phyloP scores from a whole-genome alignment of 2,113 vertebrate genomes.

The Bostrychus sinensis region DNA sequence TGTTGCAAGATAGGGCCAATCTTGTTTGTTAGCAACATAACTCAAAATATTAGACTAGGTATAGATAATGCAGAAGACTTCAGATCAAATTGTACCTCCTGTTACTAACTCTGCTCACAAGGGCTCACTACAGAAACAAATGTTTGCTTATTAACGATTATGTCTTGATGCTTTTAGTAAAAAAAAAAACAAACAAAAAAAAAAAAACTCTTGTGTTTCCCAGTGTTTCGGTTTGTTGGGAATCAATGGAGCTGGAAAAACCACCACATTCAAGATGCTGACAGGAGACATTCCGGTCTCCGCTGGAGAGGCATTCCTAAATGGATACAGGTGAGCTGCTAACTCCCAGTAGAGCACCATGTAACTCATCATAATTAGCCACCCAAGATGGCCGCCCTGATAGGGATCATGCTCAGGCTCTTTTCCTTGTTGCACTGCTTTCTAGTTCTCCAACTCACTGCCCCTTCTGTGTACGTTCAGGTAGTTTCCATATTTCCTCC shows the following conservation, averaged over 20 bases:
- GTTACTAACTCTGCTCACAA: too few species aligned
- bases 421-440: slow-evolving; percentile 21
- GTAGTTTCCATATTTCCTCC: slow-evolving; percentile 33
- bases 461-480: slow-evolving; percentile 23
- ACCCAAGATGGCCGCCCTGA: slow-evolving; percentile 66
- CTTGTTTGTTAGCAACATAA: not conserved
- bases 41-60: not conserved
- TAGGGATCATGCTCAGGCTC: slow-evolving; percentile 39
- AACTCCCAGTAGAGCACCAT: slow-evolving; percentile 46
- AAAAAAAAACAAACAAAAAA: too few species aligned
- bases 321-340: slow-evolving; percentile 89
- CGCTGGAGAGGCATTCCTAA: slow-evolving; percentile 92
- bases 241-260: slow-evolving; percentile 97
- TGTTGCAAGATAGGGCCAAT: not conserved
- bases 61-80: too few species aligned
- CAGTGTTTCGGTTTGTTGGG: slow-evolving; percentile 98
- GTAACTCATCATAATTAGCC: slow-evolving; percentile 75
- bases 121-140: too few species aligned
- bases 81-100: too few species aligned
- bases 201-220: slow-evolving; percentile 20
- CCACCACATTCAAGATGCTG: slow-evolving; percentile 98
- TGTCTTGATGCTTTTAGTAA: too few species aligned
- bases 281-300: slow-evolving; percentile 95
- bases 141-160: too few species aligned
- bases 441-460: slow-evolving; percentile 28